Percentiles rank a stretch among this genome's conserved stretches.
phyloP scores from a whole-genome alignment of 1,140 invertebrate genomes.

The Drosophila repleta region DNA sequence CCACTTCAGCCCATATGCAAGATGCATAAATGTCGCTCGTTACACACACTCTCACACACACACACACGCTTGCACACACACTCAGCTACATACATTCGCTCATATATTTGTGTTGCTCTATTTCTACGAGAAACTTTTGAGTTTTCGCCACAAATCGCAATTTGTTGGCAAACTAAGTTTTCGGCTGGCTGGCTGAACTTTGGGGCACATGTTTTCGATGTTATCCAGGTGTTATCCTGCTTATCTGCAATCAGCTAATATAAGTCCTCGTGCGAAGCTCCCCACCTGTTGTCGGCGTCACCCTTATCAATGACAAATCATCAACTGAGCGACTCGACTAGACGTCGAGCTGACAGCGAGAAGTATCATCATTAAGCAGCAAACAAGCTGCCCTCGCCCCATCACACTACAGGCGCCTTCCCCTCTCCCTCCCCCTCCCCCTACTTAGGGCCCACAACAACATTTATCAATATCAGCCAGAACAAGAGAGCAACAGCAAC shows the following conservation, averaged over 20 bases:
- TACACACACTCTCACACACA: too few species aligned
- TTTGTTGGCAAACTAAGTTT: slow-evolving; percentile 13
- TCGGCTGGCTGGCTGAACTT: not conserved
- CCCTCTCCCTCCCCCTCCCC: not conserved
- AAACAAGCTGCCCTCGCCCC: slow-evolving; percentile 12
- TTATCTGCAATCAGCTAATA: slow-evolving; percentile 41
- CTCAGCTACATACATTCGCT: not conserved
- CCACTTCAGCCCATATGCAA: too few species aligned
- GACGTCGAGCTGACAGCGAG: slow-evolving; percentile 57
- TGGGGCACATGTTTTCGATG: slow-evolving; percentile 4
- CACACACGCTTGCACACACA: too few species aligned
- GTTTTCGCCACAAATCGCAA: slow-evolving; percentile 14
- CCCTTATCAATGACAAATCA: slow-evolving; percentile 72
- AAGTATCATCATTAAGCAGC: slow-evolving; percentile 78
- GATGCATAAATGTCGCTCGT: too few species aligned
- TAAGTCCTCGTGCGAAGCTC: slow-evolving; percentile 21
- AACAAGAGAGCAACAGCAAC: slow-evolving; percentile 1
- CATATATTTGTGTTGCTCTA: not conserved
- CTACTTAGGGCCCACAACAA: slow-evolving; percentile 23
- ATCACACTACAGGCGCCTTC: not conserved
- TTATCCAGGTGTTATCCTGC: slow-evolving; percentile 25
- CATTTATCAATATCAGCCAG: slow-evolving; percentile 69
- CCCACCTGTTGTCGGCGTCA: slow-evolving; percentile 50
- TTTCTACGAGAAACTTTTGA: slow-evolving; percentile 2
- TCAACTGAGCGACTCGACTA: slow-evolving; percentile 49